Percentiles rank a stretch among this genome's conserved stretches.
Conservation (phyloP, 2,797 vertebrate species). For the Ibycter americanus region DNA sequence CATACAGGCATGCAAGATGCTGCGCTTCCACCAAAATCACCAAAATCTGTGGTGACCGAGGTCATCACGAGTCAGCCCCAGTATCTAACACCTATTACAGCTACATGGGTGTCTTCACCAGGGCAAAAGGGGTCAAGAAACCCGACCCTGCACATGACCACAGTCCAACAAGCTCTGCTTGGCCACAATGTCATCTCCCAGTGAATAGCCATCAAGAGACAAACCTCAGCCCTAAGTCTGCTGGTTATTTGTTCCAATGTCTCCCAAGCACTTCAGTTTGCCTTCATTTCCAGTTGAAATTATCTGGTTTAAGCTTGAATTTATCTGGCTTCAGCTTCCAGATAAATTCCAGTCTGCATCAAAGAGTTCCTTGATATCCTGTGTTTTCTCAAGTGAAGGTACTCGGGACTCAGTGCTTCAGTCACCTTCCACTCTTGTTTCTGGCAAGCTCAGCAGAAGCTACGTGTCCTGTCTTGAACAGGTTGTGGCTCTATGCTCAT, state of each 20-base stretch:
- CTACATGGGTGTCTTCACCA: background rate
- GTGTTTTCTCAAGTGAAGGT: background rate
- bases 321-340: background rate
- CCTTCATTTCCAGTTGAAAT: background rate
- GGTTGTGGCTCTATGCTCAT: background rate
- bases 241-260: background rate
- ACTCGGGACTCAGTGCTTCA: background rate
- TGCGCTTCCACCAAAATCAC: background rate
- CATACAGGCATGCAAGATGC: background rate
- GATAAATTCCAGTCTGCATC: background rate
- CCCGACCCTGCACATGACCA: background rate
- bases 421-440: background rate
- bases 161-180: background rate
- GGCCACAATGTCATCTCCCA: background rate
- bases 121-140: background rate
- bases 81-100: background rate
- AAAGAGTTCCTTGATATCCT: background rate
- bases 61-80: background rate
- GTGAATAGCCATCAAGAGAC: background rate
- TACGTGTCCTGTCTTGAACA: background rate
- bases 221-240: fast-evolving
- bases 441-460: background rate
- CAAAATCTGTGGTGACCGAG: fast-evolving
- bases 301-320: background rate
- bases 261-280: background rate